Conservation (phyloP, 2,113 vertebrate genomes). For the Dascyllus trimaculatus region DNA sequence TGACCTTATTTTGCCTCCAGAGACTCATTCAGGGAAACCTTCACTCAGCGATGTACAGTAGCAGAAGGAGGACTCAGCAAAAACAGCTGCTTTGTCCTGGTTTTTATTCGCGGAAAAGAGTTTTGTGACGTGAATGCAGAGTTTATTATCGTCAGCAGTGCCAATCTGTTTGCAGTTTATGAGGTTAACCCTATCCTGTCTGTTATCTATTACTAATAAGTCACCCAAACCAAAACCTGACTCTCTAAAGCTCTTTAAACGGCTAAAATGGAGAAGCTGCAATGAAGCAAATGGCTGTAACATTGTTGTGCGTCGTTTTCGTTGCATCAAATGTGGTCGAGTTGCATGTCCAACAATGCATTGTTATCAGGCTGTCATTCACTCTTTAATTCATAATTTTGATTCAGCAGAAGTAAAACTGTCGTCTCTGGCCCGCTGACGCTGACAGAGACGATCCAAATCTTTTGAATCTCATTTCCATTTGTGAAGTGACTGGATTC, state of each 20-base stretch:
- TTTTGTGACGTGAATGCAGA: neutral
- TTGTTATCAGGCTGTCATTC: too few species aligned
- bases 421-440: too few species aligned
- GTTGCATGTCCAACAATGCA: too few species aligned
- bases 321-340: neutral
- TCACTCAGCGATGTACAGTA: neutral
- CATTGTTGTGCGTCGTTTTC: neutral
- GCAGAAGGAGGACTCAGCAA: neutral
- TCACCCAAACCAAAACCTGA: neutral
- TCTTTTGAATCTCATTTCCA: too few species aligned
- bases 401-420: too few species aligned
- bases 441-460: too few species aligned
- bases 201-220: too few species aligned
- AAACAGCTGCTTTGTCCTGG: neutral
- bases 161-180: neutral
- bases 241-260: neutral
- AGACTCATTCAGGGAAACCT: neutral
- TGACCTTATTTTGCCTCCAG: neutral
- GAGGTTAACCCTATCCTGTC: neutral
- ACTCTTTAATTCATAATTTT: too few species aligned
- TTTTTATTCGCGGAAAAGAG: neutral
- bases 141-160: neutral
- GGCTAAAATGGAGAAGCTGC: neutral
- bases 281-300: neutral
- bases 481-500: too few species aligned